Percentiles rank a stretch among this genome's conserved stretches.
phyloP scores from a whole-genome alignment of 2,113 vertebrate species.

The Tichodroma muraria region DNA sequence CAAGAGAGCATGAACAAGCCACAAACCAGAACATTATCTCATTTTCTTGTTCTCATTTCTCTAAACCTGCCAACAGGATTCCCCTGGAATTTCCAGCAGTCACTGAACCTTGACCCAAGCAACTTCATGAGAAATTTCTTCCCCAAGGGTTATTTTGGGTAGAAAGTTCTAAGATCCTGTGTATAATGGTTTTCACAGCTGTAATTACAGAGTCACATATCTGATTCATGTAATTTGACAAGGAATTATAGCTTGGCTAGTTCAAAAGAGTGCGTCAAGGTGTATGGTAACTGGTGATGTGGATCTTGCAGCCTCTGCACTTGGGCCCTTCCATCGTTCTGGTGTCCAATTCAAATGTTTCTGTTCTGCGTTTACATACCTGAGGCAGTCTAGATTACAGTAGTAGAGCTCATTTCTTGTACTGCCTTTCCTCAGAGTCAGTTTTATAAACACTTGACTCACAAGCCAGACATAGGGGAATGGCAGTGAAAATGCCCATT shows the following conservation, averaged over 20 bases:
- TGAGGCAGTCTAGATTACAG: background rate
- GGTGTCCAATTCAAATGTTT: background rate
- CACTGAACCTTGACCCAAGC: slow-evolving; percentile 23
- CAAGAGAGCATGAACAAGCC: background rate
- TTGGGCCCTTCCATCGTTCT: background rate
- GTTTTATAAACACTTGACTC: slow-evolving; percentile 13
- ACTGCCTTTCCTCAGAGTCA: background rate
- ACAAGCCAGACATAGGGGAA: background rate
- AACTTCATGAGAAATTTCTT: slow-evolving; percentile 18
- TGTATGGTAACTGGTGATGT: background rate
- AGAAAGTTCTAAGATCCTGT: slow-evolving; percentile 26
- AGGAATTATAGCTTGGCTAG: slow-evolving; percentile 1
- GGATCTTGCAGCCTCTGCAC: slow-evolving; percentile 9
- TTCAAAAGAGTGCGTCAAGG: slow-evolving; percentile 24
- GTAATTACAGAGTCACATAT: slow-evolving; percentile 26
- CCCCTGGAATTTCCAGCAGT: slow-evolving; percentile 46
- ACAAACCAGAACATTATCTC: background rate
- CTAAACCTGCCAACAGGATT: slow-evolving; percentile 38
- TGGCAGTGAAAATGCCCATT: background rate
- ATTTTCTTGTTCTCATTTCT: slow-evolving; percentile 25
- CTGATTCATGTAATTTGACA: slow-evolving; percentile 40
- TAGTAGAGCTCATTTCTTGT: background rate
- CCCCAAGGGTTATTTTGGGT: slow-evolving; percentile 33
- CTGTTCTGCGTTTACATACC: background rate
- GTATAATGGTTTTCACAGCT: slow-evolving; percentile 24